Percentiles rank a stretch among this genome's conserved stretches.
These are phyloP conservation scores for Ornithorhynchus anatinus DNA, from an alignment of 2,113 vertebrate genomes.

Conservation along the genomic window DNA sequence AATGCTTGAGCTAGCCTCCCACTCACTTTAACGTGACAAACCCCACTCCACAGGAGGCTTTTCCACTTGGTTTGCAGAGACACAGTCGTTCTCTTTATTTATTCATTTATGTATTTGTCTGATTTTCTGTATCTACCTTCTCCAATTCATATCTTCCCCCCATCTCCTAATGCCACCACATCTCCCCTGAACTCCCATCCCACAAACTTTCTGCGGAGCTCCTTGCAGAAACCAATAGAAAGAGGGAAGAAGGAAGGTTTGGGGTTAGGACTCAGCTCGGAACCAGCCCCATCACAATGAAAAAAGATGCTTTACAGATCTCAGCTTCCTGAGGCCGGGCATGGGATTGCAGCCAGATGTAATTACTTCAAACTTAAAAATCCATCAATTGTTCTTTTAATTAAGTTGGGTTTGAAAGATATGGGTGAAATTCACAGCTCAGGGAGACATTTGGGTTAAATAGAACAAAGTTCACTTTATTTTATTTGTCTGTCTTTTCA, in stretches of 20 bases:
- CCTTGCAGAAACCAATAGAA: neutral
- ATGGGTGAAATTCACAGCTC: neutral
- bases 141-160: fast-evolving
- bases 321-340: neutral
- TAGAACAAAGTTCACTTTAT: neutral
- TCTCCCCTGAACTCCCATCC: neutral
- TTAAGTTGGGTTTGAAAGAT: slow-evolving; percentile 15
- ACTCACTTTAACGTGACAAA: slow-evolving; percentile 59
- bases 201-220: neutral
- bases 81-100: fast-evolving
- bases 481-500: too few relatives aligned
- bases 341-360: neutral
- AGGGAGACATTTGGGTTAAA: slow-evolving; percentile 20
- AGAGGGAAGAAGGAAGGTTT: neutral
- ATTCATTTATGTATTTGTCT: fast-evolving
- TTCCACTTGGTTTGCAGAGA: slow-evolving; percentile 40
- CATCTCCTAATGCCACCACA: neutral
- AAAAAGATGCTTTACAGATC: neutral
- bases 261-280: neutral
- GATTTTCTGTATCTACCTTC: fast-evolving
- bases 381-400: neutral
- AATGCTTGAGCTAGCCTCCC: slow-evolving; percentile 38
- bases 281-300: fast-evolving
- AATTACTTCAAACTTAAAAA: neutral
- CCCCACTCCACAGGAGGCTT: slow-evolving; percentile 21